Base-by-base conservation (phyloP, 1,140 invertebrate genomes). In the Cecropterus lyciades region DNA sequence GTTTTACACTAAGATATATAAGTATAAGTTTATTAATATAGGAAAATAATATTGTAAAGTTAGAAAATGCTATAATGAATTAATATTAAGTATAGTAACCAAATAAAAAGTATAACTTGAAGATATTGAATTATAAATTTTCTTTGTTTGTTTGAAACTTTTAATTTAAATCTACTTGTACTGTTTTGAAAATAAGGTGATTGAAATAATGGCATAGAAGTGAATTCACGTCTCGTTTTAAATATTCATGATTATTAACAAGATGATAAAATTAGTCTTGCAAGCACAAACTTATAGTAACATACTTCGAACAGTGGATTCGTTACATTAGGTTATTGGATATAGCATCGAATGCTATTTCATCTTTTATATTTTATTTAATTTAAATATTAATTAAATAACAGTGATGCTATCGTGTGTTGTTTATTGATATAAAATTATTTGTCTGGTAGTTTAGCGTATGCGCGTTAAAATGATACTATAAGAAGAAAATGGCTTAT, bases 291-390 rank as follows among this genome's bases (percentile, higher is more conserved):
- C 15, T 53, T 16, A 53, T 11, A 37, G 10, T 8, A 11, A 11
- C 37, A 51, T 15, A 37, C 13, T 16, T 40, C 6, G 13, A 30
- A 45, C 10, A 42, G 16, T 15, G 7, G 33, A 42, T 55, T 14
- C 1, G 14, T 42, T 55, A 42, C 11, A 42, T 55, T 20, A 55
- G 10, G 13, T n/a, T 42, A 55, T 16, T 51, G 66, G 24, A 70
- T 45, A 67, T n/a, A n/a, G 55, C 67, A 53, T 48, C 52, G 65
- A 57, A 64, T 69, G 65, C 59, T 60, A 56, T 46, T 72, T 9
- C 30, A n/a, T 13, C 1, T 40, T 40, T n/a, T 40, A 11, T 45
- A 17, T 45, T 45, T 45, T 45, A 45, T 59, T 69, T 63, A 72
- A 72, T 55, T 65, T 62, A 43, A 62, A 16, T 16, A 16, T 1